These are phyloP conservation scores for Dermatemys mawii DNA, from an alignment of 2,113 vertebrate species.

Conservation along the genomic window DNA sequence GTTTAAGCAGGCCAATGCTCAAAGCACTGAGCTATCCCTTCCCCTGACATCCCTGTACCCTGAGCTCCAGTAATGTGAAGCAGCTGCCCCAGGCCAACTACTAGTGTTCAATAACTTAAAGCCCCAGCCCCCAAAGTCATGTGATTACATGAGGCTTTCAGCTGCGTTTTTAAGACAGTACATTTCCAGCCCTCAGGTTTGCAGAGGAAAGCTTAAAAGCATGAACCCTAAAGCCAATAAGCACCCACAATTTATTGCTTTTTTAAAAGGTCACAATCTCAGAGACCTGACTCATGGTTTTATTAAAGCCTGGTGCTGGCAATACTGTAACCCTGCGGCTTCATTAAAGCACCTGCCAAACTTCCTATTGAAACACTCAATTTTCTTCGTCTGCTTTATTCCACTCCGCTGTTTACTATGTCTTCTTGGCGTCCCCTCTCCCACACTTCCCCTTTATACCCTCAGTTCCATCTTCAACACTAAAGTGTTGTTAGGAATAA, in stretches of 20 bases:
- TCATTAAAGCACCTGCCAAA: neutral
- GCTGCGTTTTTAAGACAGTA: neutral
- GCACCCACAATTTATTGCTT: neutral
- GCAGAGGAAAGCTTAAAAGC: accelerated
- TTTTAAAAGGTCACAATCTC: neutral
- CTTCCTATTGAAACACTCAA: neutral
- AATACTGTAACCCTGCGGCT: neutral
- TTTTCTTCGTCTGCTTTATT: neutral
- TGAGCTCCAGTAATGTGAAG: neutral
- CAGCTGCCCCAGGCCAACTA: neutral
- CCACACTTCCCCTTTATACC: neutral
- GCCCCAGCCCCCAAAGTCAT: neutral
- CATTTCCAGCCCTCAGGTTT: neutral
- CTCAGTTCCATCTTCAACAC: constrained; percentile 18
- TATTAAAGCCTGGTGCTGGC: neutral
- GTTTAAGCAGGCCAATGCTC: too few species aligned
- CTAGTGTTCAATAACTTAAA: neutral
- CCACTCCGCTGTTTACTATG: neutral
- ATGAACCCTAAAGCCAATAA: neutral
- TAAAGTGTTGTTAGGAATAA: neutral
- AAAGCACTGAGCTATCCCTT: too few species aligned
- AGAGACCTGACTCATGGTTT: neutral
- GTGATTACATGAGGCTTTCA: neutral
- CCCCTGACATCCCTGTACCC: too few species aligned
- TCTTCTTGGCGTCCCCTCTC: neutral